Evolutionary conservation across 1,140 invertebrate species (phyloP).

Genomic region (Camponotus floridanus): DNA sequence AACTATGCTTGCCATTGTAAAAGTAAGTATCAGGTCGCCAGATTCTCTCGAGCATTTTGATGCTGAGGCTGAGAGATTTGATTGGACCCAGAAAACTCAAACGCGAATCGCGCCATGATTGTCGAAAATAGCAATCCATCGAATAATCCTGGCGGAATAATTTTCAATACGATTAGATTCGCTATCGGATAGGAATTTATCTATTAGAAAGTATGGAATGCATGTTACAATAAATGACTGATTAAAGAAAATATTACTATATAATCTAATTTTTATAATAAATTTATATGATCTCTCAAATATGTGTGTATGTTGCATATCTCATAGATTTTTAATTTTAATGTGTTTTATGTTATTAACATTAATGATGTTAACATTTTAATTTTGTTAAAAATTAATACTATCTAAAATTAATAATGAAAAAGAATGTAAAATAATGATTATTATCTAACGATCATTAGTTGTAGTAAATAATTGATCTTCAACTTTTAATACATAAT

Average conservation of each 20-base stretch:
- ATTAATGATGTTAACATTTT: neutral
- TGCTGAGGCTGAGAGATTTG: conserved; percentile 93
- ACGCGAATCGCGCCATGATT: conserved; percentile 94
- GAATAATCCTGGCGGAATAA: conserved; percentile 93
- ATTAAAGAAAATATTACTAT: neutral
- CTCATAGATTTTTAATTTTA: neutral
- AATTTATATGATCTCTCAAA: neutral
- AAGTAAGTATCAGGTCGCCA: conserved; percentile 99
- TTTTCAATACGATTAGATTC: neutral
- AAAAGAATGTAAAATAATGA: neutral
- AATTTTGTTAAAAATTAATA: neutral
- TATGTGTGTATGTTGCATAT: neutral
- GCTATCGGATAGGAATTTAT: neutral
- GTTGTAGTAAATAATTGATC: neutral
- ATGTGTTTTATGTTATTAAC: too few relatives aligned
- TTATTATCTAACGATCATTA: neutral
- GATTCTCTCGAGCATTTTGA: conserved; percentile 96
- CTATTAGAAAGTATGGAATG: neutral
- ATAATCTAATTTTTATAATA: neutral
- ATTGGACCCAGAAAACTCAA: conserved; percentile 94
- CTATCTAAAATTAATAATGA: conserved; percentile 12
- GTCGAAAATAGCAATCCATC: conserved; percentile 98
- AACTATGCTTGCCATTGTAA: conserved; percentile 96
- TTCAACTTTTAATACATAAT: neutral
- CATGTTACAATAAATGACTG: neutral